A percentile compares a stretch with the other conserved stretches of the same genome.
Conservation (phyloP, 2,797 vertebrate species). For the Microcaecilia unicolor region DNA sequence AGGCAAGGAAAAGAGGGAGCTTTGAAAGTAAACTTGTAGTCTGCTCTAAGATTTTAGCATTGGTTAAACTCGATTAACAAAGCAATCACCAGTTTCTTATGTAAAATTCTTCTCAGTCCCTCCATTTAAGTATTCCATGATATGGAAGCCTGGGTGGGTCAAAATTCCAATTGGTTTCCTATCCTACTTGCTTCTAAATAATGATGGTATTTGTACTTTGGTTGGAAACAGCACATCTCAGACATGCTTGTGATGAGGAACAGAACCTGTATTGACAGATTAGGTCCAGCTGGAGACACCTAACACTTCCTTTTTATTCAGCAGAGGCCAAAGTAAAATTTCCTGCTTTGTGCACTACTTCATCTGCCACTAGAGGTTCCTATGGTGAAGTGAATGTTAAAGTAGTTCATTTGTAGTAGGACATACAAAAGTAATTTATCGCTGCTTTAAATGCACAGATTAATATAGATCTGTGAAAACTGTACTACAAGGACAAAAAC, state of each 20-base stretch:
- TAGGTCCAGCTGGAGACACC: conserved; percentile 2
- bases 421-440: conserved; percentile 26
- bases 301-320: conserved; percentile 15
- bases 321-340: conserved; percentile 7
- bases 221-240: conserved; percentile 8
- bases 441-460: conserved; percentile 42
- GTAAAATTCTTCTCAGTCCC: conserved; percentile 35
- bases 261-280: conserved; percentile 17
- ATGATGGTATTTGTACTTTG: too few species aligned
- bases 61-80: conserved; percentile 57
- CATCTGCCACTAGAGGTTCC: conserved; percentile 32
- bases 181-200: conserved; percentile 30
- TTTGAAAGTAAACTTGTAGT: conserved; percentile 50
- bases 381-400: conserved; percentile 36
- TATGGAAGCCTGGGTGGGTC: conserved; percentile 30
- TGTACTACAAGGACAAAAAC: conserved; percentile 46
- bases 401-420: conserved; percentile 21
- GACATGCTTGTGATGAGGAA: conserved; percentile 23
- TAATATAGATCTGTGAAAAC: conserved; percentile 41
- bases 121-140: conserved; percentile 17
- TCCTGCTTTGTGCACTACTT: not conserved
- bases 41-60: conserved; percentile 48
- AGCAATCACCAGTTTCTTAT: conserved; percentile 33
- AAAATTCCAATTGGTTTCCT: conserved; percentile 38
- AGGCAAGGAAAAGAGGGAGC: conserved; percentile 36